These are phyloP conservation scores for Xylota sylvarum DNA, from an alignment of 2,888 invertebrate species.

Conservation along the genomic window DNA sequence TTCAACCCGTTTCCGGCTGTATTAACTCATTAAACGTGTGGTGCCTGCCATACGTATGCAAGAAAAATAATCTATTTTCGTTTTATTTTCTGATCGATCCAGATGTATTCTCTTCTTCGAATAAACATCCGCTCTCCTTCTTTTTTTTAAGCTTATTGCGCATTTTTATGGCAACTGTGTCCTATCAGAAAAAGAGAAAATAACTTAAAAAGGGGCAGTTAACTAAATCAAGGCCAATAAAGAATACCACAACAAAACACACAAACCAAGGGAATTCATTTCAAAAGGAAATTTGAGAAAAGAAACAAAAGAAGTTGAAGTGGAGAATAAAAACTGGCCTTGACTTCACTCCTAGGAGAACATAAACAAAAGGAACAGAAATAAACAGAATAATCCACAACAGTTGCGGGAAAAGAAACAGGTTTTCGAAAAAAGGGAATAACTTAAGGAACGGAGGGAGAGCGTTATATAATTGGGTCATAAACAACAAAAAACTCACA, in stretches of 20 bases:
- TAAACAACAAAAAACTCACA: too few relatives aligned
- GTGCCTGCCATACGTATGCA: background rate
- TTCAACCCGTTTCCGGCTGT: too few relatives aligned
- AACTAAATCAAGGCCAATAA: conserved; percentile 21
- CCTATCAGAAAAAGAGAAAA: conserved; percentile 10
- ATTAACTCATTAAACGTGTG: too few relatives aligned
- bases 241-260: conserved; percentile 28
- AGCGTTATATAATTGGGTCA: conserved; percentile 33
- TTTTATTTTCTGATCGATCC: background rate
- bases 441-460: background rate
- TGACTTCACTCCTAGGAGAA: conserved; percentile 40
- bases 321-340: conserved; percentile 38
- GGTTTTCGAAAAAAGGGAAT: conserved; percentile 18
- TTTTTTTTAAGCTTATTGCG: conserved; percentile 38
- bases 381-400: conserved; percentile 5
- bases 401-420: conserved; percentile 8
- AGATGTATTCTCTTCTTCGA: conserved; percentile 6
- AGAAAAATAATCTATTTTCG: background rate
- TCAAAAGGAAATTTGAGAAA: background rate
- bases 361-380: conserved; percentile 21
- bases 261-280: background rate
- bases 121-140: background rate
- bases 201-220: conserved; percentile 7
- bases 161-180: conserved; percentile 38
- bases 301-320: background rate